A percentile compares a stretch with the other conserved stretches of the same genome.
These are phyloP conservation scores for Tridacna gigas DNA, from an alignment of 2,888 invertebrate species.

Conservation along the genomic window DNA sequence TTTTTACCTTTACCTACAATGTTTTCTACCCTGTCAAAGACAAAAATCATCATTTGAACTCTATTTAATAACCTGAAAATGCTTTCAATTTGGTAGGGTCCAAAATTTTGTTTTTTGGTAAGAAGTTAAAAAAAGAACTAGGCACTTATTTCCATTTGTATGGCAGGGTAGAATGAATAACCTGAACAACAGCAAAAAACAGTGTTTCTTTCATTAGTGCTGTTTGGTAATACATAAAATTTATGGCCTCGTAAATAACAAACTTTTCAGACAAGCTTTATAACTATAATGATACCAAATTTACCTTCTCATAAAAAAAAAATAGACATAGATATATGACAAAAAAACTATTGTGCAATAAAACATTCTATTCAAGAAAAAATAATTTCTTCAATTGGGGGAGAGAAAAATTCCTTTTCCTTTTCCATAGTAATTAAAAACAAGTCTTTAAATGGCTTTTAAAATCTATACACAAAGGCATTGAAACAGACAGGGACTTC, in stretches of 20 bases:
- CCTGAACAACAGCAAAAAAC: no score
- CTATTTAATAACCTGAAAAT: no score
- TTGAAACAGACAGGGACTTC: neutral
- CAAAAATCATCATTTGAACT: no score
- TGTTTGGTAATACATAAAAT: conserved; percentile 18
- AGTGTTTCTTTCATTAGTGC: conserved; percentile 9
- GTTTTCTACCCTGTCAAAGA: no score
- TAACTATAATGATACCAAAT: conserved; percentile 22
- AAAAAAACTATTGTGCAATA: neutral
- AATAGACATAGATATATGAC: neutral
- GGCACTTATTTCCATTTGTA: no score
- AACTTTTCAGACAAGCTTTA: conserved; percentile 22
- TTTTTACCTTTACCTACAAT: no score
- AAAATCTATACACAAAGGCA: neutral
- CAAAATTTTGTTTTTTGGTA: no score
- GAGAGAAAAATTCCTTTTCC: no score
- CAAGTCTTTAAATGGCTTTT: neutral
- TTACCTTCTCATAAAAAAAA: conserved; percentile 20
- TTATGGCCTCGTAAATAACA: conserved; percentile 11
- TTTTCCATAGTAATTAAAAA: no score
- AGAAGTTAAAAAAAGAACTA: no score
- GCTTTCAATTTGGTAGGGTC: no score
- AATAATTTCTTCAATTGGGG: neutral
- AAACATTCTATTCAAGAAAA: neutral
- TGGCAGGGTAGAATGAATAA: no score